Conservation (phyloP, 1,140 invertebrate species). For the Solen grandis region DNA sequence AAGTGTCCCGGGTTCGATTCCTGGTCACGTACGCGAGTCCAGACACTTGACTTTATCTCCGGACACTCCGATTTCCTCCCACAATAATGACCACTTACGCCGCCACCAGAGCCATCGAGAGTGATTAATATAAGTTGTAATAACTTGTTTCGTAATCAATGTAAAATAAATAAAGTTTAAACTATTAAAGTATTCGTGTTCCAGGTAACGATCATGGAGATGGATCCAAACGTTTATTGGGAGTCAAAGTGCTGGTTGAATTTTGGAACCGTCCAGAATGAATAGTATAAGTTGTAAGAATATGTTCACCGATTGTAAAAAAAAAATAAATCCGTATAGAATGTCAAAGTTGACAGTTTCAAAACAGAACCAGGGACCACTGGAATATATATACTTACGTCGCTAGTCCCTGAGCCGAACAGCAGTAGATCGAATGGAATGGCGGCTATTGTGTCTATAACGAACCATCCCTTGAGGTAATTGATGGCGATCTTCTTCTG, state of each 20-base stretch:
- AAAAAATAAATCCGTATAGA: neutral
- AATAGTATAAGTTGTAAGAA: neutral
- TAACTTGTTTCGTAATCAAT: too few relatives aligned
- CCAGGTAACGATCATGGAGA: neutral
- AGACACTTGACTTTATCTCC: too few relatives aligned
- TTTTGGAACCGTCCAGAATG: neutral
- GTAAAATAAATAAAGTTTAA: too few relatives aligned
- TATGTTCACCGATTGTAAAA: neutral
- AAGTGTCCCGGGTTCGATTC: too few relatives aligned
- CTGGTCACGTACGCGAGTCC: too few relatives aligned
- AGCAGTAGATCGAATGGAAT: conserved; percentile 80
- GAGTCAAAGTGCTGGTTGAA: neutral
- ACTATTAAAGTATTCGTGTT: too few relatives aligned
- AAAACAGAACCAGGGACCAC: neutral
- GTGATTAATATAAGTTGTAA: too few relatives aligned
- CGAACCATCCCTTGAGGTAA: conserved; percentile 81
- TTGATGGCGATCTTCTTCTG: conserved; percentile 80
- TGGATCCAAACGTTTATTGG: neutral
- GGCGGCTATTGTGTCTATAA: conserved; percentile 80
- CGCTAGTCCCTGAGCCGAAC: conserved; percentile 80
- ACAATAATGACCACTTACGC: too few relatives aligned
- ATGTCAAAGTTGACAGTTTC: neutral
- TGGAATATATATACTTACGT: conserved; percentile 70
- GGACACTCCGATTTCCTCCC: too few relatives aligned
- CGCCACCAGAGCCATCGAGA: too few relatives aligned